Conservation (phyloP, 2,888 invertebrate species). For the Elmis aenea region DNA sequence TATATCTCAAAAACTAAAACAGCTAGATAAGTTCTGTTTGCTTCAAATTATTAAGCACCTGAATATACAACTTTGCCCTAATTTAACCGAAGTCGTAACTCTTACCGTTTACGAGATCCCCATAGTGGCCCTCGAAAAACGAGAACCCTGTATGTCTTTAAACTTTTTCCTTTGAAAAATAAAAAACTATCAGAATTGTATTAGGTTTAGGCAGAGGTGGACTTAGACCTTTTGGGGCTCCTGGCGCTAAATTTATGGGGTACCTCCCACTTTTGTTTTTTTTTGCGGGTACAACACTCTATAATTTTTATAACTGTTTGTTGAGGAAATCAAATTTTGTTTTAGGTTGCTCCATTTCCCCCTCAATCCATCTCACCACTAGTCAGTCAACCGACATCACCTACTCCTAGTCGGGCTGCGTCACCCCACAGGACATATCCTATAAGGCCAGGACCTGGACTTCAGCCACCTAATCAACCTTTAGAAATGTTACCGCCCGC, state of each 20-base stretch:
- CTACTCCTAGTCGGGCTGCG: conserved; percentile 69
- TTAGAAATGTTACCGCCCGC: conserved; percentile 15
- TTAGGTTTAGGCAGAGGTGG: too few relatives aligned
- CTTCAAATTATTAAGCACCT: too few relatives aligned
- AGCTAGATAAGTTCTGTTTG: too few relatives aligned
- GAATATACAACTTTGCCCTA: too few relatives aligned
- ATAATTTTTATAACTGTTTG: conserved; percentile 4
- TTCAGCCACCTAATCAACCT: conserved; percentile 39
- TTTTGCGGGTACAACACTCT: background rate
- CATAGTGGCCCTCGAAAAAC: too few relatives aligned
- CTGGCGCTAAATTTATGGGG: background rate
- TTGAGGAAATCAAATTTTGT: background rate
- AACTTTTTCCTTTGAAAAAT: too few relatives aligned
- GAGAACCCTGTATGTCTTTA: too few relatives aligned
- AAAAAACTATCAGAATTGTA: too few relatives aligned
- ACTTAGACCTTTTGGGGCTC: too few relatives aligned
- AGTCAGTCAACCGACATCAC: conserved; percentile 69
- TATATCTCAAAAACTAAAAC: too few relatives aligned
- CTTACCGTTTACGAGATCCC: too few relatives aligned
- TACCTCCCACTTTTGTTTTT: background rate
- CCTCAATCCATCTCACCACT: conserved; percentile 66
- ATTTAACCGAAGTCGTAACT: too few relatives aligned
- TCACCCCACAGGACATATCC: conserved; percentile 54
- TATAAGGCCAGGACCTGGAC: conserved; percentile 40
- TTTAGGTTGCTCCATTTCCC: conserved; percentile 50